Evolutionary conservation across 2,888 invertebrate genomes (phyloP).

Genomic region (Aradus depressus): DNA sequence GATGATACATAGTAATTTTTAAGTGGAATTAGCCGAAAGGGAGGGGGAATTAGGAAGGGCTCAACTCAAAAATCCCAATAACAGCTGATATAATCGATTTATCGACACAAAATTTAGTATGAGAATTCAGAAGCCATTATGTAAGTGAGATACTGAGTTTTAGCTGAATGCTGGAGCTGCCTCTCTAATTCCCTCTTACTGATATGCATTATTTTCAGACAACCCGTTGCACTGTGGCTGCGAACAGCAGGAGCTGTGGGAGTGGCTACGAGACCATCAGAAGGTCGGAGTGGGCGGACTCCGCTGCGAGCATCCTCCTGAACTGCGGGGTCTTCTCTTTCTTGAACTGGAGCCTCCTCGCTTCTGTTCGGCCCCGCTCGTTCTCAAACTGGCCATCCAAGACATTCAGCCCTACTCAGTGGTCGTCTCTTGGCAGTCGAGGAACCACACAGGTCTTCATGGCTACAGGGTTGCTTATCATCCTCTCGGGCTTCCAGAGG

Average conservation of each 20-base stretch:
- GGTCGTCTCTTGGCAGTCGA: conserved; percentile 78
- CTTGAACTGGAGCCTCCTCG: conserved; percentile 67
- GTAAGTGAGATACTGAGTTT: no score
- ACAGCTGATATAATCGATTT: no score
- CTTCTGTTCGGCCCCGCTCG: conserved; percentile 73
- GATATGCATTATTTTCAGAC: no score
- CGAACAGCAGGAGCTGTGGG: conserved; percentile 82
- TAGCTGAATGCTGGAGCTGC: no score
- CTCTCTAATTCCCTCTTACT: no score
- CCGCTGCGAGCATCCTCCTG: conserved; percentile 72
- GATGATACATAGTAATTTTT: no score
- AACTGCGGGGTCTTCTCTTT: conserved; percentile 62
- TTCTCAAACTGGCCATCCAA: conserved; percentile 73
- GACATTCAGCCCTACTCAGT: conserved; percentile 80
- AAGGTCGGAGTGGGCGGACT: conserved; percentile 47
- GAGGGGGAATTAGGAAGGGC: no score
- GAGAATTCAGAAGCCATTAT: no score
- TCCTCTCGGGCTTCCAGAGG: conserved; percentile 46
- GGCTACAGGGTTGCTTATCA: conserved; percentile 80
- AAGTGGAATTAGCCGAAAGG: no score
- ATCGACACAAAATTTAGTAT: no score
- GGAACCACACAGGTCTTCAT: conserved; percentile 71
- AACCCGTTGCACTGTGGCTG: conserved; percentile 85
- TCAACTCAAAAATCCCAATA: no score
- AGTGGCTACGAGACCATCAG: conserved; percentile 81